Conservation (phyloP, 2,113 vertebrate genomes). For the Eretmochelys imbricata region DNA sequence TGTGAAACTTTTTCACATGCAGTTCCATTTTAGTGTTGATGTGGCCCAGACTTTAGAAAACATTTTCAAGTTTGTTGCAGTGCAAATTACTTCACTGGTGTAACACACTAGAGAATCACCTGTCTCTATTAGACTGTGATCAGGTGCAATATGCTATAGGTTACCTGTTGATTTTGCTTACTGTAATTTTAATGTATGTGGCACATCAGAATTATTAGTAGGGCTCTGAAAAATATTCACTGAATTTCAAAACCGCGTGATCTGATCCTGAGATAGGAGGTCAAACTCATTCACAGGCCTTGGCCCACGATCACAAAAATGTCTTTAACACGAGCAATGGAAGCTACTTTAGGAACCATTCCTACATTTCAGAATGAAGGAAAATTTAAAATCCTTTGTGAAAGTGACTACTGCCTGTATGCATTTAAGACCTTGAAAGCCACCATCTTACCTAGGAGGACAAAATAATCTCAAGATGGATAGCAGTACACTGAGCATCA, state of each 20-base stretch:
- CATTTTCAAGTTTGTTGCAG: not conserved
- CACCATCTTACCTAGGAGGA: not conserved
- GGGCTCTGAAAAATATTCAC: rapidly evolving
- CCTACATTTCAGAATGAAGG: not conserved
- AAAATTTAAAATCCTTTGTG: not conserved
- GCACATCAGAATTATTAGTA: not conserved
- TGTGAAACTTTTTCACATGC: not conserved
- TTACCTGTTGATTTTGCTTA: not conserved
- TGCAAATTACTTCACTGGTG: not conserved
- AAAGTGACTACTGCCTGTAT: too few species aligned
- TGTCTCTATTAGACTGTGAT: not conserved
- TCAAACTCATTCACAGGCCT: not conserved
- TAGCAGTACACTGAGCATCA: too few species aligned
- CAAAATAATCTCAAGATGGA: not conserved
- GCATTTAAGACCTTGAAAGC: not conserved
- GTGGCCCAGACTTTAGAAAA: not conserved
- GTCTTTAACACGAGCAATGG: not conserved
- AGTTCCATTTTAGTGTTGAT: not conserved
- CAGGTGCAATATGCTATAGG: not conserved
- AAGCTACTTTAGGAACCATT: not conserved
- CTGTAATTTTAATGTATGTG: not conserved
- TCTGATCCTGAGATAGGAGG: not conserved
- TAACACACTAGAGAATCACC: not conserved
- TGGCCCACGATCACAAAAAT: not conserved
- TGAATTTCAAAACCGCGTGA: not conserved